Conservation (phyloP, 2,113 vertebrate species). For the Coracopsis vasa region DNA sequence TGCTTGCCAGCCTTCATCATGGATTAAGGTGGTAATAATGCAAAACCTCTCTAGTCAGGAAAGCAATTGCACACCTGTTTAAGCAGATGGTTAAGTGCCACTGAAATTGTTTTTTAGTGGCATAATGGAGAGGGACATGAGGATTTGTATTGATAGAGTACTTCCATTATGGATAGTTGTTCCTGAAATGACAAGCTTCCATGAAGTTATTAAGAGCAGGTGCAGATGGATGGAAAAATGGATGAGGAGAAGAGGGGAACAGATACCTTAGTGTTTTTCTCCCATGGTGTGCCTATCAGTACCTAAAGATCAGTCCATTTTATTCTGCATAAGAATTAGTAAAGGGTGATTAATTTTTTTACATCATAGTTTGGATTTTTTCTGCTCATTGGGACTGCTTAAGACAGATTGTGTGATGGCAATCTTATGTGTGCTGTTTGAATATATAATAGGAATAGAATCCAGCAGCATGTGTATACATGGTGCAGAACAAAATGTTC, state of each 20-base stretch:
- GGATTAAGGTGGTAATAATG: background rate
- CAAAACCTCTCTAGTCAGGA: background rate
- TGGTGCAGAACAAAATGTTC: conserved; percentile 63
- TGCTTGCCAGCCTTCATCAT: background rate
- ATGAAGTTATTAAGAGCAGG: background rate
- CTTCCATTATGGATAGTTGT: background rate
- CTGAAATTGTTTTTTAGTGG: background rate
- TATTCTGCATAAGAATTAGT: background rate
- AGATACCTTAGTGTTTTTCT: background rate
- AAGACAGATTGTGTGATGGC: conserved; percentile 49
- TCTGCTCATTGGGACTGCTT: conserved; percentile 16
- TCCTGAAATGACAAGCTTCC: background rate
- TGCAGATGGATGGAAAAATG: background rate
- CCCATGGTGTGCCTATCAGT: fast-evolving
- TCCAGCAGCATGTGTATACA: conserved; percentile 47
- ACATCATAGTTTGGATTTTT: background rate
- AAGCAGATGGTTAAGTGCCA: background rate
- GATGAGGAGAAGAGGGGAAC: background rate
- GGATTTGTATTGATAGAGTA: background rate
- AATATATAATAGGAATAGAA: conserved; percentile 44
- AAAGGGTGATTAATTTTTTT: background rate
- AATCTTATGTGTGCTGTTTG: conserved; percentile 35
- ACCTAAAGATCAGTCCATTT: background rate
- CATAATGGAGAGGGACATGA: background rate
- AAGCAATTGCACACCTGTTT: background rate